Base-by-base conservation (phyloP, 2,113 vertebrate species). In the Epinephelus lanceolatus region DNA sequence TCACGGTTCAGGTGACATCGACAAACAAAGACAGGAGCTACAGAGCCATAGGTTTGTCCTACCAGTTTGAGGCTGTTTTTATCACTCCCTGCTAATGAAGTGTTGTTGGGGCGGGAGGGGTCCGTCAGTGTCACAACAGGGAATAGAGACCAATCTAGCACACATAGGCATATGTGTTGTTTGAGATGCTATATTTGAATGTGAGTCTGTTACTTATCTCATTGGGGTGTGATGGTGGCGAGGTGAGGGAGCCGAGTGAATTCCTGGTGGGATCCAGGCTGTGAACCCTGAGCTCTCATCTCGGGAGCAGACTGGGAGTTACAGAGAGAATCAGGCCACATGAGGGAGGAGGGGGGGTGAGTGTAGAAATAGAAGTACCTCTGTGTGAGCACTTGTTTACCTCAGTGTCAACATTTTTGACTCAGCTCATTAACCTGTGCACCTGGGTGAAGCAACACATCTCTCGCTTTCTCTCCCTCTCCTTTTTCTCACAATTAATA, bases 351-450 rank as follows among this genome's bases (percentile, higher is more conserved):
- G 11, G 17, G n/a, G 63, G 78, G 83, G 80, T 56, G 57, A 19
- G 63, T 27, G 25, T 62, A 86, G 87, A 94, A 95, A 95, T 95
- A 95, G 93, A 92, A 88, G 88, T 80, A 84, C 49, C 80, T 71
- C 30, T 19, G 81, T 66, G 88, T 37, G 88, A 81, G 78, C 78
- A 85, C 91, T 93, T 96, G 94, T 96, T 96, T 95, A 95, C 89
- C 33, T 85, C 82, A 17, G 80, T 93, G 93, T 91, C 88, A 89
- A 90, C 76, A 68, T 88, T 91, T 94, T 88, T 90, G 92, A 88
- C 91, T 94, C 74, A 60, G 88, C 88, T 94, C 89, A 93, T 94
- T 95, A 94, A 94, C 91, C 88, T 60, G 75, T 82, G 81, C 82
- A 83, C 83, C 76, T 80, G 87, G 70, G 84, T 87, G 86, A 85